Conservation (phyloP, 1,140 invertebrate species). For the Papilio polytes region DNA sequence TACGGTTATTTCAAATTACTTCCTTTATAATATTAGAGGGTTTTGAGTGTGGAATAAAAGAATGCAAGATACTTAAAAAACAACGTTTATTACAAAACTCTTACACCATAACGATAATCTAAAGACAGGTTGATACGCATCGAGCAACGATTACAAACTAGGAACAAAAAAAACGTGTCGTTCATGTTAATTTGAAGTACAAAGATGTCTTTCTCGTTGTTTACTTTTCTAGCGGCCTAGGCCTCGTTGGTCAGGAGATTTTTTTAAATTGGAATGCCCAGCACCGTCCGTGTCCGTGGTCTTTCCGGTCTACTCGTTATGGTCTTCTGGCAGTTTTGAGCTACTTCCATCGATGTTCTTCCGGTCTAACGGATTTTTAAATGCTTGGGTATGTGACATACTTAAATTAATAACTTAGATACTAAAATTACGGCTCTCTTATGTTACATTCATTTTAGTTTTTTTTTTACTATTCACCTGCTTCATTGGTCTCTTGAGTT, state of each 20-base stretch:
- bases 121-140: conserved; percentile 56
- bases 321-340: conserved; percentile 39
- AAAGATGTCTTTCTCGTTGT: conserved; percentile 69
- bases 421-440: conserved; percentile 80
- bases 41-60: conserved; percentile 19
- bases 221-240: conserved; percentile 41
- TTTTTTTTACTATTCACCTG: conserved; percentile 53
- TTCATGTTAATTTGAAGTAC: conserved; percentile 53
- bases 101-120: conserved; percentile 66
- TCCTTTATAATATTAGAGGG: background rate
- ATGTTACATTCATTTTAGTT: conserved; percentile 62
- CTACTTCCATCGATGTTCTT: conserved; percentile 25
- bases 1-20: background rate
- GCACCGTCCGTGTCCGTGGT: conserved; percentile 51
- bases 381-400: conserved; percentile 69
- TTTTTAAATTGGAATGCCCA: conserved; percentile 75
- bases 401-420: conserved; percentile 69
- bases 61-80: conserved; percentile 50
- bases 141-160: conserved; percentile 52
- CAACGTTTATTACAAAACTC: conserved; percentile 72
- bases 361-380: conserved; percentile 55
- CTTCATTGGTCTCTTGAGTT: conserved; percentile 65
- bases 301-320: conserved; percentile 23
- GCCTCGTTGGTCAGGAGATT: conserved; percentile 43
- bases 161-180: conserved; percentile 49